phyloP scores from a whole-genome alignment of 2,113 vertebrate species.

The Marmota monax region DNA sequence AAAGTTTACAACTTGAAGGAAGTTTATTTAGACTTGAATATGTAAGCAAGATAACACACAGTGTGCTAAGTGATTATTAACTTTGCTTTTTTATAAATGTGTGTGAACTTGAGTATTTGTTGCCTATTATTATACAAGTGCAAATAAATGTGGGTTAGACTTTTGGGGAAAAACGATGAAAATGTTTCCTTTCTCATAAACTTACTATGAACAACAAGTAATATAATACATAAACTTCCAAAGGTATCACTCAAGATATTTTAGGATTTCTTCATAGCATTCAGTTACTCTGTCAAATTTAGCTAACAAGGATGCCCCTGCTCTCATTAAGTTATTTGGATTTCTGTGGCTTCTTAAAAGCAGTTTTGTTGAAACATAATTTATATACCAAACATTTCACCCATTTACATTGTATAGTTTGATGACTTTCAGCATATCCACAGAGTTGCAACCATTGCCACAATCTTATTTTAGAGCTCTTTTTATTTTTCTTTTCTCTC shows the following conservation, averaged over 20 bases:
- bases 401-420: neutral
- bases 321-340: neutral
- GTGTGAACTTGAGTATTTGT: constrained; percentile 86
- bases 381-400: neutral
- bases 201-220: neutral
- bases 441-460: neutral
- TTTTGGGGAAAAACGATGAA: neutral
- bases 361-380: neutral
- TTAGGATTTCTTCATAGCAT: neutral
- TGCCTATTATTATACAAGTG: constrained; percentile 88
- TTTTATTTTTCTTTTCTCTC: neutral
- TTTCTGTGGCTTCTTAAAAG: constrained; percentile 21
- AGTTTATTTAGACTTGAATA: constrained; percentile 81
- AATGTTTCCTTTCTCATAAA: neutral
- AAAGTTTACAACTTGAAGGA: constrained; percentile 84
- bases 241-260: neutral
- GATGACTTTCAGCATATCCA: neutral
- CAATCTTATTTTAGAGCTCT: neutral
- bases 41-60: constrained; percentile 81
- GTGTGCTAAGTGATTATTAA: constrained; percentile 86
- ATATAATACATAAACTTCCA: neutral
- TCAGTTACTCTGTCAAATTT: neutral
- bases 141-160: constrained; percentile 90
- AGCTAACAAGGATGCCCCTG: neutral
- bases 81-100: constrained; percentile 88